Evolutionary conservation across 2,113 vertebrate genomes (phyloP), one percentile per base, ranked within the genome.

Genomic region (Lagenorhynchus albirostris): DNA sequence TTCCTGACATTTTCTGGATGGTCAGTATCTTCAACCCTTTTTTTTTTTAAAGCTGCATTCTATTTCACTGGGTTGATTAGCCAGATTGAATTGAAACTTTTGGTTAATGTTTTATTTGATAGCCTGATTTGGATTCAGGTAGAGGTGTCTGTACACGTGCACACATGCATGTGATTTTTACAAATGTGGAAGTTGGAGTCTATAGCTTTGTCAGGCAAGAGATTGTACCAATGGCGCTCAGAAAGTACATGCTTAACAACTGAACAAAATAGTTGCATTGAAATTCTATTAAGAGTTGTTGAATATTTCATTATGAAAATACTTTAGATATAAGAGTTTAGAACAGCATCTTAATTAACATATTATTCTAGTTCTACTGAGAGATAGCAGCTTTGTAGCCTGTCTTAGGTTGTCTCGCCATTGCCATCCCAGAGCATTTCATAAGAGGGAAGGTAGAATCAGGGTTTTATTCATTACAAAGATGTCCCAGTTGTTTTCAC

Each of bases 1-100:
- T 76, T 95, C n/a, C 60, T 86, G 17, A 62, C 67, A 79, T 83
- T 95, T 92, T 82, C 29, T 96, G 63, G 20, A 65, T 89, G 38
- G 60, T 65, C 33, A 81, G 41, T 63, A 62, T 20, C 77, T 92
- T 86, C 18, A 47, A 50, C 50, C 63, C 25, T 67, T 8, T 77
- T 68, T 76, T 15, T 20, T 31, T 70, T 41, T 11, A 13, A 13
- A 31, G 79, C 2, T 92, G 8, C 10, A 83, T 8, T 89, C 1
- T 63, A 12, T 85, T 94, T 94, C 93, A 36, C 71, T 85, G 26
- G 76, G 18, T 47, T 93, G 67, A 85, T 14, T 74, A 50, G 33
- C 21, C 41, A 60, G n/a, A 91, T 1, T 80, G 41, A 91, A 70
- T 12, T 82, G 62, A 87, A 95, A 89, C 41, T 31, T 44, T 74